These are phyloP conservation scores for Lichenostomus cassidix DNA, from an alignment of 2,113 vertebrate species.

Conservation along the genomic window DNA sequence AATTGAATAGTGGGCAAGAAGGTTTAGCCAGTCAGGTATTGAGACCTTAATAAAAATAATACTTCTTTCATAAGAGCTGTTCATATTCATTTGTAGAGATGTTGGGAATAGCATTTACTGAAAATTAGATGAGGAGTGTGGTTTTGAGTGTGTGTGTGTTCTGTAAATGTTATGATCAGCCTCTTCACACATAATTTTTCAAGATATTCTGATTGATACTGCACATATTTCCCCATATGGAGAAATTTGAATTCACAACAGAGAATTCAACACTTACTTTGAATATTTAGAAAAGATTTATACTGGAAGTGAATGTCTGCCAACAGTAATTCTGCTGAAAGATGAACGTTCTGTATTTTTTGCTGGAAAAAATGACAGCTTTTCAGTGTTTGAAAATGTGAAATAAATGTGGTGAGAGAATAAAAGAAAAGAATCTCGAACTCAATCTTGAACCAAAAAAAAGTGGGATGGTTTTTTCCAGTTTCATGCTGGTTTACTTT, in stretches of 20 bases:
- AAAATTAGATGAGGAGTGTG: constrained; percentile 2
- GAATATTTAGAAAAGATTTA: constrained; percentile 51
- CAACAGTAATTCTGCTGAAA: constrained; percentile 39
- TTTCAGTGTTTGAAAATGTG: constrained; percentile 31
- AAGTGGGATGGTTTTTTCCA: neutral
- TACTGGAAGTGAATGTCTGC: constrained; percentile 48
- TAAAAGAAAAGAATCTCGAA: constrained; percentile 12
- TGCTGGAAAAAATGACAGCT: constrained; percentile 5
- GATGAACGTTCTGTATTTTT: constrained; percentile 6
- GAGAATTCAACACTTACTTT: constrained; percentile 41
- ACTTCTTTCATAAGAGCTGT: neutral
- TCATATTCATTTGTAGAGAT: neutral
- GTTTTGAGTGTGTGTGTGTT: constrained; percentile 38
- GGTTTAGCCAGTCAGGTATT: neutral
- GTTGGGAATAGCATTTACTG: neutral
- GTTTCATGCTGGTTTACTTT: neutral
- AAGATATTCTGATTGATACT: constrained; percentile 56
- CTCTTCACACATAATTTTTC: constrained; percentile 63
- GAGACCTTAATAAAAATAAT: neutral
- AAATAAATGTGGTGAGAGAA: constrained; percentile 16
- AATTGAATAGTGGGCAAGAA: neutral
- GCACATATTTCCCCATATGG: constrained; percentile 58
- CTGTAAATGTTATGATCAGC: constrained; percentile 66
- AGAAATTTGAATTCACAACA: constrained; percentile 54
- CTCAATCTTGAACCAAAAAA: neutral